phyloP scores from a whole-genome alignment of 2,888 invertebrate species.

The Drosophila silvestris region DNA sequence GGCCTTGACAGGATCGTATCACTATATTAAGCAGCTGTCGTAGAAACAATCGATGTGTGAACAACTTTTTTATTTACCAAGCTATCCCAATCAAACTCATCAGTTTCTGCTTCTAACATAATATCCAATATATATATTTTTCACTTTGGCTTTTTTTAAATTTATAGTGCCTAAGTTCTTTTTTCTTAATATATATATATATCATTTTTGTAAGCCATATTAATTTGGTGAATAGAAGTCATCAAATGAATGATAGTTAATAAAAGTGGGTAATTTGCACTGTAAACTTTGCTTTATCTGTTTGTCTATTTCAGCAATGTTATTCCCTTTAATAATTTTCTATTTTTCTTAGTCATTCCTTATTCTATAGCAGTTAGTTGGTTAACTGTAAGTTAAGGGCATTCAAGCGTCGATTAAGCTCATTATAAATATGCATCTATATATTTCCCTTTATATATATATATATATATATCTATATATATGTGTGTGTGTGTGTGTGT shows the following conservation, averaged over 20 bases:
- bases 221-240: neutral
- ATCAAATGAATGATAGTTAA: neutral
- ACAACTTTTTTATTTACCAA: neutral
- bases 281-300: neutral
- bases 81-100: neutral
- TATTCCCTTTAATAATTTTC: neutral
- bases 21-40: neutral
- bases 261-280: neutral
- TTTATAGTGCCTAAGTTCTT: neutral
- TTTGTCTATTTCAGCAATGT: too few species aligned
- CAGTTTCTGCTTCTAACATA: neutral
- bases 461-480: neutral
- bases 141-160: neutral
- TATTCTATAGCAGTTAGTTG: neutral
- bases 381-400: constrained; percentile 9
- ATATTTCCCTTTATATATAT: neutral
- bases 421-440: neutral
- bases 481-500: neutral
- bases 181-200: neutral
- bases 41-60: neutral
- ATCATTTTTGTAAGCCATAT: neutral
- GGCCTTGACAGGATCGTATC: neutral
- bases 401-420: constrained; percentile 4
- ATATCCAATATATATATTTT: neutral
- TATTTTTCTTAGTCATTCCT: neutral